These are phyloP conservation scores for Sylvia borin DNA, from an alignment of 2,797 vertebrate genomes.

Conservation along the genomic window DNA sequence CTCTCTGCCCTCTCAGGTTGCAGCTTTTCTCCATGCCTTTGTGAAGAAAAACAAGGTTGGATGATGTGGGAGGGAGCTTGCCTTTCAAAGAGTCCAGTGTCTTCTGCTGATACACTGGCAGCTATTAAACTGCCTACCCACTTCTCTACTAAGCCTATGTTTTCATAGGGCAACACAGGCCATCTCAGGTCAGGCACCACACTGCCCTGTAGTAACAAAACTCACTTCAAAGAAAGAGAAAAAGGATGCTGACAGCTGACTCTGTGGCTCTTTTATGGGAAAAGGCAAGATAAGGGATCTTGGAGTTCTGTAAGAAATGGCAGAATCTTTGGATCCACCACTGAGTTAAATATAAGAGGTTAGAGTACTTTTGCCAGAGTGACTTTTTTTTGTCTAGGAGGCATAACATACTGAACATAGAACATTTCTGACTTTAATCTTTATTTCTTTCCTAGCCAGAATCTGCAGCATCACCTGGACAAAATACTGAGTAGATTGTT, in stretches of 20 bases:
- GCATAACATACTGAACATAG: neutral
- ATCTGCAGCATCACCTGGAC: neutral
- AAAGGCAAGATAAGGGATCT: neutral
- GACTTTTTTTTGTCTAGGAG: neutral
- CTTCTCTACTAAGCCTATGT: neutral
- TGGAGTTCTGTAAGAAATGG: neutral
- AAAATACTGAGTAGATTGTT: neutral
- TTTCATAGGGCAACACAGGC: neutral
- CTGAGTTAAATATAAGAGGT: neutral
- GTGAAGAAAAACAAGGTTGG: constrained; percentile 12
- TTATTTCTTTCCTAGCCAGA: neutral
- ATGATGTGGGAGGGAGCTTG: constrained; percentile 1
- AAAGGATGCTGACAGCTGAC: constrained; percentile 1
- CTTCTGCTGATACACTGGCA: neutral
- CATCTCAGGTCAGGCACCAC: constrained; percentile 40
- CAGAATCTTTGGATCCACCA: neutral
- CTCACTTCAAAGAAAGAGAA: constrained; percentile 14
- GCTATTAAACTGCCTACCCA: constrained; percentile 3
- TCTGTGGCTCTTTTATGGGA: neutral
- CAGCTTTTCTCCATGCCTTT: constrained; percentile 26
- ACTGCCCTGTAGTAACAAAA: constrained; percentile 29
- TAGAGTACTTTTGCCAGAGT: neutral
- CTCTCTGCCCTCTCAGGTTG: neutral
- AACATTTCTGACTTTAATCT: neutral
- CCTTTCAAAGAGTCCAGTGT: neutral